Conservation (phyloP, 2,888 invertebrate genomes). For the Apamea monoglypha region DNA sequence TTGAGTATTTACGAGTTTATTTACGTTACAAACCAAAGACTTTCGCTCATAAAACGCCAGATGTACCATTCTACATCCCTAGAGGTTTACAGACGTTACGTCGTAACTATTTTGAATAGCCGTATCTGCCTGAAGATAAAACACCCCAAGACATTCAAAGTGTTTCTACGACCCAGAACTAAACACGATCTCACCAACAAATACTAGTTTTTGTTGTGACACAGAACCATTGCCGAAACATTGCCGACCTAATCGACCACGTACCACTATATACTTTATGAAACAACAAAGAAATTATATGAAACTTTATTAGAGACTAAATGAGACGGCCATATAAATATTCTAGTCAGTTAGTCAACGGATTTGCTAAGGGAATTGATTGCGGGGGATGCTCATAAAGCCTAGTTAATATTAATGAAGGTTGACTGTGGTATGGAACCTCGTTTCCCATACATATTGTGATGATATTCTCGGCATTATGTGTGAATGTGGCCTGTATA, state of each 20-base stretch:
- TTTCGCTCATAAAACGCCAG: neutral
- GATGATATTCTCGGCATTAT: conserved; percentile 21
- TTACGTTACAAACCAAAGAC: neutral
- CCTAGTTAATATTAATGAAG: conserved; percentile 63
- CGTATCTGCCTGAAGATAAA: too few relatives aligned
- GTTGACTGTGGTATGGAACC: conserved; percentile 26
- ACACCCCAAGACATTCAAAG: neutral
- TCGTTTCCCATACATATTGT: conserved; percentile 26
- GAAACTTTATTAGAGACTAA: conserved; percentile 45
- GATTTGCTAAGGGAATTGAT: conserved; percentile 58
- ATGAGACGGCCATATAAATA: conserved; percentile 54
- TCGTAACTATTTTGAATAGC: neutral
- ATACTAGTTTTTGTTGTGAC: conserved; percentile 1
- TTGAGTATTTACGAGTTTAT: neutral
- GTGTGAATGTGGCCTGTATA: neutral
- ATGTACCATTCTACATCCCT: neutral
- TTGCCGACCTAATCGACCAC: conserved; percentile 23
- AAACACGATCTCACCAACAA: neutral
- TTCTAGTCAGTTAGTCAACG: conserved; percentile 58
- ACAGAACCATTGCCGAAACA: conserved; percentile 5
- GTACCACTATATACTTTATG: conserved; percentile 33
- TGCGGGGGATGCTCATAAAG: conserved; percentile 50
- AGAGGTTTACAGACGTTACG: neutral
- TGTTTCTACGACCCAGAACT: neutral
- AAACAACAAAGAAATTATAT: conserved; percentile 50